These are phyloP conservation scores for Hypena proboscidalis DNA, from an alignment of 2,888 invertebrate species.

Conservation along the genomic window DNA sequence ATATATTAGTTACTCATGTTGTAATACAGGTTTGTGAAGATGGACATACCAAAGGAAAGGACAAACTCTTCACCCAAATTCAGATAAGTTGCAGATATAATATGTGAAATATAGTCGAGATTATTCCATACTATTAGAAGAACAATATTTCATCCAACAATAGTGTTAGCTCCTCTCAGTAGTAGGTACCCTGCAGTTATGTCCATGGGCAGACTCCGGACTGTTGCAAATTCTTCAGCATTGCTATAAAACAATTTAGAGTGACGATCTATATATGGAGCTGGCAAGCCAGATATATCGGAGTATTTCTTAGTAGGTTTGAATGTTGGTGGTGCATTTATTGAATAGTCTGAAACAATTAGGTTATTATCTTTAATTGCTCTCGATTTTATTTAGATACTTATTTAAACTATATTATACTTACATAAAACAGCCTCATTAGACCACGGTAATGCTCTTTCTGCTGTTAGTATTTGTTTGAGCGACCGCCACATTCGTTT, in stretches of 20 bases:
- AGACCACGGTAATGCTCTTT: slow-evolving; percentile 91
- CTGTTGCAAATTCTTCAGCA: slow-evolving; percentile 94
- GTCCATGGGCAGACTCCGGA: slow-evolving; percentile 95
- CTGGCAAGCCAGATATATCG: slow-evolving; percentile 94
- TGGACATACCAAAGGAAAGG: no score
- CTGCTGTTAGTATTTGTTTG: slow-evolving; percentile 94
- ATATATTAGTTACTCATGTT: no score
- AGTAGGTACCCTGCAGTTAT: slow-evolving; percentile 96
- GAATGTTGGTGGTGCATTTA: slow-evolving; percentile 96
- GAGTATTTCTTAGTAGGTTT: slow-evolving; percentile 97
- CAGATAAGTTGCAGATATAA: no score
- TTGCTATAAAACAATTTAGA: slow-evolving; percentile 94
- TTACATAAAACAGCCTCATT: slow-evolving; percentile 91
- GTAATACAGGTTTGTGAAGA: no score
- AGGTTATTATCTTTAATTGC: slow-evolving; percentile 5
- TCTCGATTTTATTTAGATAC: neutral
- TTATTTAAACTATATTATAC: slow-evolving; percentile 33
- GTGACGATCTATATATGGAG: slow-evolving; percentile 96
- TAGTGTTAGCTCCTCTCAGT: slow-evolving; percentile 92
- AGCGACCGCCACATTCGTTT: slow-evolving; percentile 95
- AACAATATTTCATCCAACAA: slow-evolving; percentile 83
- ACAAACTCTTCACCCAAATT: no score
- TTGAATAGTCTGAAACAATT: slow-evolving; percentile 88
- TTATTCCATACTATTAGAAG: no score
- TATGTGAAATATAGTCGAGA: no score